Conservation (phyloP, 2,888 invertebrate genomes). For the Sarcophaga carnaria region DNA sequence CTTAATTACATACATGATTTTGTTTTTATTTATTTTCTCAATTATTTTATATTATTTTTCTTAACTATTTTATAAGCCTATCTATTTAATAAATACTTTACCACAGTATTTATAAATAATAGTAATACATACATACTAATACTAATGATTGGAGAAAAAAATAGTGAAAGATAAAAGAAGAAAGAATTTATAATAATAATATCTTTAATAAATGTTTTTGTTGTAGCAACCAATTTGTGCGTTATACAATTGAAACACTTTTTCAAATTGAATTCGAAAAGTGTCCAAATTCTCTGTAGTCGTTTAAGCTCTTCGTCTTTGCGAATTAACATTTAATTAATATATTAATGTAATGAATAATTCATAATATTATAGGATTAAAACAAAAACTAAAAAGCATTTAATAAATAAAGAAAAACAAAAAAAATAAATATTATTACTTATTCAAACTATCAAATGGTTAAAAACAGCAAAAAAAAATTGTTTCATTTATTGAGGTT, state of each 20-base stretch:
- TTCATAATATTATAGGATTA: conserved; percentile 40
- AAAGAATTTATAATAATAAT: not conserved
- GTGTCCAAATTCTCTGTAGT: conserved; percentile 44
- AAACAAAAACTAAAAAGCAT: conserved; percentile 33
- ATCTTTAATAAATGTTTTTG: conserved; percentile 45
- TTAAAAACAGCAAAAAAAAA: conserved; percentile 20
- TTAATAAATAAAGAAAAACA: conserved; percentile 44
- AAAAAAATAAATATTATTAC: conserved; percentile 36
- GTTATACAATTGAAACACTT: conserved; percentile 43
- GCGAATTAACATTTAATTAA: conserved; percentile 11
- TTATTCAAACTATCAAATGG: conserved; percentile 25
- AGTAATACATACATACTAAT: conserved; percentile 18
- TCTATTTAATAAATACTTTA: not conserved
- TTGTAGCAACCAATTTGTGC: conserved; percentile 59
- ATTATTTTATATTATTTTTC: conserved; percentile 5
- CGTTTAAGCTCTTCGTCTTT: conserved; percentile 32
- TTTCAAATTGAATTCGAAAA: conserved; percentile 9
- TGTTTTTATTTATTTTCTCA: conserved; percentile 9
- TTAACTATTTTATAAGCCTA: conserved; percentile 1
- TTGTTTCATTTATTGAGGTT: not conserved
- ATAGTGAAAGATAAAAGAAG: not conserved
- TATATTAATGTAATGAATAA: conserved; percentile 17
- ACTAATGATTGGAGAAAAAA: not conserved
- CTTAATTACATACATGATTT: conserved; percentile 24
- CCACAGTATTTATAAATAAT: conserved; percentile 41